These are phyloP conservation scores for Tachysurus fulvidraco DNA, from an alignment of 2,113 vertebrate genomes.

Conservation along the genomic window DNA sequence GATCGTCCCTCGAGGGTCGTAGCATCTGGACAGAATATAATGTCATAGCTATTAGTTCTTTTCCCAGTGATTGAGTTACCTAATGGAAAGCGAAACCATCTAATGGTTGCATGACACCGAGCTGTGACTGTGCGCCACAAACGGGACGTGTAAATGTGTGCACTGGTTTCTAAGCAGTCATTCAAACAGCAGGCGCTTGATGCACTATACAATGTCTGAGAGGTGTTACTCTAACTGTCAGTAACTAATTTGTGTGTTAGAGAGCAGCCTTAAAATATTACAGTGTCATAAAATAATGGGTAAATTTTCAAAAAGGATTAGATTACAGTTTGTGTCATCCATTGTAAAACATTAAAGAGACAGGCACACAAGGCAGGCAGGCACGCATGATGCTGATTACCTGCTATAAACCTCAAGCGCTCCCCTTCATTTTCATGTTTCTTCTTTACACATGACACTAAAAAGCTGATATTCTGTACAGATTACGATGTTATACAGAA, in stretches of 20 bases:
- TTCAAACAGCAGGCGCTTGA: slow-evolving; percentile 16
- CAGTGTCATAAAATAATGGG: slow-evolving; percentile 48
- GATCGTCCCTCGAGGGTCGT: slow-evolving; percentile 38
- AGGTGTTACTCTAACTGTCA: slow-evolving; percentile 48
- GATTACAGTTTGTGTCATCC: slow-evolving; percentile 43
- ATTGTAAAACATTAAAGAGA: slow-evolving; percentile 44
- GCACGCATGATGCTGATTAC: slow-evolving; percentile 32
- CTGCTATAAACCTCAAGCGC: slow-evolving; percentile 31
- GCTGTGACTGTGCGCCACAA: slow-evolving; percentile 19
- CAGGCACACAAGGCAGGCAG: slow-evolving; percentile 39
- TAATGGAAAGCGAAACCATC: slow-evolving; percentile 33
- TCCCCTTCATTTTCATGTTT: slow-evolving; percentile 29
- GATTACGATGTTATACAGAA: background rate
- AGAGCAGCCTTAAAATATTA: slow-evolving; percentile 47
- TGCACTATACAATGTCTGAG: slow-evolving; percentile 19
- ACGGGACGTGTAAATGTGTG: background rate
- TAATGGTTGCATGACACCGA: slow-evolving; percentile 27
- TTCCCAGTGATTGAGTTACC: slow-evolving; percentile 44
- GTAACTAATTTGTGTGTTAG: slow-evolving; percentile 46
- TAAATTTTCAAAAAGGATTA: slow-evolving; percentile 33
- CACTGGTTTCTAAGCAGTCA: slow-evolving; percentile 12
- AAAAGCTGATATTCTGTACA: background rate
- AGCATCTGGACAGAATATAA: slow-evolving; percentile 36
- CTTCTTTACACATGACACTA: background rate
- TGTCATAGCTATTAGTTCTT: slow-evolving; percentile 36